phyloP scores from a whole-genome alignment of 1,140 invertebrate genomes.

The Pogonomyrmex californicus region DNA sequence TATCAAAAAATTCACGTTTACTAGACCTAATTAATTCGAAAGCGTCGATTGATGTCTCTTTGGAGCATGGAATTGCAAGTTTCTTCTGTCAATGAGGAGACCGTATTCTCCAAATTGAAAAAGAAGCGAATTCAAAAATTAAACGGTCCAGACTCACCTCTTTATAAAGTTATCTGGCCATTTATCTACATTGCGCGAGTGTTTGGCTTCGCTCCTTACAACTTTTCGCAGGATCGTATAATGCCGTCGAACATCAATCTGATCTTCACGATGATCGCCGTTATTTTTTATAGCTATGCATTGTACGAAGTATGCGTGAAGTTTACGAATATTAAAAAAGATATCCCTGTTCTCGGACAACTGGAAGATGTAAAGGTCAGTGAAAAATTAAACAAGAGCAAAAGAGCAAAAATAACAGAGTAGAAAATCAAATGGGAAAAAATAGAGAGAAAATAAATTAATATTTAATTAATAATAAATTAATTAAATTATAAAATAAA shows the following conservation, averaged over 20 bases:
- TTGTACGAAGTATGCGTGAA: constrained; percentile 59
- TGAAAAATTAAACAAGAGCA: constrained; percentile 58
- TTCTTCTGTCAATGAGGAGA: constrained; percentile 51
- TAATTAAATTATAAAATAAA: too few relatives aligned
- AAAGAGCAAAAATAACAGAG: constrained; percentile 71
- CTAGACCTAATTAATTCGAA: background rate
- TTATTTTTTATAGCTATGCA: constrained; percentile 63
- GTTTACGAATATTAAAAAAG: background rate
- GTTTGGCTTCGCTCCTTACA: constrained; percentile 83
- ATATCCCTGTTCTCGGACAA: constrained; percentile 63
- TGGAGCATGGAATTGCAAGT: background rate
- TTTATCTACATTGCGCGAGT: constrained; percentile 74
- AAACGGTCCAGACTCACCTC: constrained; percentile 74
- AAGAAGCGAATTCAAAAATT: constrained; percentile 5
- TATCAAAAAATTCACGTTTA: background rate
- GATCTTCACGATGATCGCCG: constrained; percentile 58
- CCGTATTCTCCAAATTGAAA: background rate
- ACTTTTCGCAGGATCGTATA: constrained; percentile 74
- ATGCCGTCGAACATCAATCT: constrained; percentile 73
- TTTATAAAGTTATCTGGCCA: constrained; percentile 80
- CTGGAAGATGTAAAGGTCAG: too few relatives aligned
- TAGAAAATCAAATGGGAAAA: too few relatives aligned
- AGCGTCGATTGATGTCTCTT: background rate
- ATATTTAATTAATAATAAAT: too few relatives aligned
- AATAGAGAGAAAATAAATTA: too few relatives aligned